Conservation (phyloP, 1,140 invertebrate genomes). For the Lethrus apterus region DNA sequence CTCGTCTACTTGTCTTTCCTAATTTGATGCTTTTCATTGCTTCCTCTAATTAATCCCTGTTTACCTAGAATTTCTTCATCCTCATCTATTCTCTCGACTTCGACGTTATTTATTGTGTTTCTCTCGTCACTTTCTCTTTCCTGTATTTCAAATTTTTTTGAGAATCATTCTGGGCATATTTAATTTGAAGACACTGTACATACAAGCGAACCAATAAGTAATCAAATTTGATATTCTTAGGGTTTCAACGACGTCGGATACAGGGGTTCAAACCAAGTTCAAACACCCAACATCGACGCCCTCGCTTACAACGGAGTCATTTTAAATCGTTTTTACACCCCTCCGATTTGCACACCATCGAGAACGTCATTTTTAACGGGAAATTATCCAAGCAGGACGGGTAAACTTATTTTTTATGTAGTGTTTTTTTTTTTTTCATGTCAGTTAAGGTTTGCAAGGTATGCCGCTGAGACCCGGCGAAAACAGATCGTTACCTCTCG, state of each 20-base stretch:
- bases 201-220: too few relatives aligned
- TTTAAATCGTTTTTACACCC: conserved; percentile 61
- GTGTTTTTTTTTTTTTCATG: background rate
- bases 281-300: conserved; percentile 74
- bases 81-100: too few relatives aligned
- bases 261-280: conserved; percentile 72
- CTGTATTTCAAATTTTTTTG: too few relatives aligned
- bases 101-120: too few relatives aligned
- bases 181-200: too few relatives aligned
- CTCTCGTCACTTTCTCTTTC: too few relatives aligned
- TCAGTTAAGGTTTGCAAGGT: conserved; percentile 57
- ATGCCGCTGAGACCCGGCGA: conserved; percentile 48
- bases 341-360: conserved; percentile 68
- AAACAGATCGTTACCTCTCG: conserved; percentile 49
- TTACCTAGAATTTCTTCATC: too few relatives aligned
- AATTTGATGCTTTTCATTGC: too few relatives aligned
- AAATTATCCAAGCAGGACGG: conserved; percentile 69
- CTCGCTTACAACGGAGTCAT: conserved; percentile 67
- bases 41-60: too few relatives aligned
- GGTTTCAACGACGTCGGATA: conserved; percentile 84
- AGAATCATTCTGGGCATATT: too few relatives aligned
- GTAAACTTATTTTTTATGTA: conserved; percentile 40
- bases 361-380: conserved; percentile 69
- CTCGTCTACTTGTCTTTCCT: too few relatives aligned
- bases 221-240: too few relatives aligned